These are phyloP conservation scores for Petromus typicus DNA, from an alignment of 2,113 vertebrate species.

Conservation along the genomic window DNA sequence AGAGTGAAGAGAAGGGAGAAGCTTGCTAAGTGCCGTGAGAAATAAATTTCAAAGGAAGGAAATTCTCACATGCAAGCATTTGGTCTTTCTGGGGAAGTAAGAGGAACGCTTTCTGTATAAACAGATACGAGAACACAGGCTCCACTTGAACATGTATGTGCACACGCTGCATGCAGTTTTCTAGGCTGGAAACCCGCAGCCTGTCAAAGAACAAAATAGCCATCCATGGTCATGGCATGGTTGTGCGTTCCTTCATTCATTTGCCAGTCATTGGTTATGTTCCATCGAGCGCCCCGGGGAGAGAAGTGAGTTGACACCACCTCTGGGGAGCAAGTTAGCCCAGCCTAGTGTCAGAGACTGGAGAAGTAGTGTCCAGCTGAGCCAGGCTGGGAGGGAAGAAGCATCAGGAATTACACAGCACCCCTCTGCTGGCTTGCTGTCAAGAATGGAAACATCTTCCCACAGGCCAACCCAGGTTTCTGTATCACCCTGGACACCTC, in stretches of 20 bases:
- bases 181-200: background rate
- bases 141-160: no score
- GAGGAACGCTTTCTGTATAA: background rate
- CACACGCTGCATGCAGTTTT: background rate
- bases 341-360: background rate
- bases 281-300: no score
- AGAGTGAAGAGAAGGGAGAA: slow-evolving; percentile 19
- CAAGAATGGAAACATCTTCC: background rate
- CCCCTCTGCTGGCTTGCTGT: background rate
- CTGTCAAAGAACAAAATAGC: background rate
- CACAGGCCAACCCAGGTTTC: no score
- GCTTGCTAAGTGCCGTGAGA: slow-evolving; percentile 28
- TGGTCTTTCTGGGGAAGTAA: slow-evolving; percentile 6
- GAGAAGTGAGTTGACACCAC: background rate
- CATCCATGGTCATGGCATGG: background rate
- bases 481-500: background rate
- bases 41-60: slow-evolving; percentile 47
- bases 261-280: background rate
- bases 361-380: background rate
- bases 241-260: background rate
- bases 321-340: background rate
- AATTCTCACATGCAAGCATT: background rate
- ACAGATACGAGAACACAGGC: background rate
- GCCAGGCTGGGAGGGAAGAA: background rate
- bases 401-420: background rate